Percentiles rank a stretch among this genome's conserved stretches.
phyloP scores from a whole-genome alignment of 2,797 vertebrate genomes.

The Martes flavigula region DNA sequence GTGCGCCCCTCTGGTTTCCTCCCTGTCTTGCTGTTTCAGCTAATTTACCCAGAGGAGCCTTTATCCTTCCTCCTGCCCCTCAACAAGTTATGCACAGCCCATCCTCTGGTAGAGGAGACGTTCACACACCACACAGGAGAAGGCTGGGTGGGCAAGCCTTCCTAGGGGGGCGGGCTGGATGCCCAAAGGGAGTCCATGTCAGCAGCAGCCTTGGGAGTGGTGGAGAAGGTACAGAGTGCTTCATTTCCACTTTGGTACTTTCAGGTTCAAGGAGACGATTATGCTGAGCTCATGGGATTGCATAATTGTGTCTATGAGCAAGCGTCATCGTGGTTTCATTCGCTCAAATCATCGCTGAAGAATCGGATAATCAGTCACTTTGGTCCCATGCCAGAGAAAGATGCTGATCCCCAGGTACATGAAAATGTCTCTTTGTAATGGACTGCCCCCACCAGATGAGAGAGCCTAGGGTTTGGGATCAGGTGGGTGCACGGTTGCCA shows the following conservation, averaged over 20 bases:
- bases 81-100: not conserved
- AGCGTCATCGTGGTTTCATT: conserved; percentile 87
- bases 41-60: not conserved
- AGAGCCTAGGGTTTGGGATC: not conserved
- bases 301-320: conserved; percentile 89
- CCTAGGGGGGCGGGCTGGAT: not conserved
- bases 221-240: not conserved
- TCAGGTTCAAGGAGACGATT: conserved; percentile 87
- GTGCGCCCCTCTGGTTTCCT: not conserved
- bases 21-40: not conserved
- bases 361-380: conserved; percentile 88
- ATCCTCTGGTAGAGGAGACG: not conserved
- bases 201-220: not conserved
- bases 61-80: not conserved
- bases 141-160: not conserved
- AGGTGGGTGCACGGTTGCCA: not conserved
- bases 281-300: conserved; percentile 83
- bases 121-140: not conserved
- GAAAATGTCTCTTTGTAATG: conserved; percentile 7
- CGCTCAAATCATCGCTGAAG: conserved; percentile 86
- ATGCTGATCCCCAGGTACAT: conserved; percentile 88
- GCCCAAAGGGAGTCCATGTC: not conserved
- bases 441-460: not conserved
- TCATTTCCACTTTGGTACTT: conserved; percentile 50
- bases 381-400: conserved; percentile 89